A percentile compares a stretch with the other conserved stretches of the same genome.
These are phyloP conservation scores for Chanos chanos DNA, from an alignment of 2,797 vertebrate genomes.

Conservation along the genomic window DNA sequence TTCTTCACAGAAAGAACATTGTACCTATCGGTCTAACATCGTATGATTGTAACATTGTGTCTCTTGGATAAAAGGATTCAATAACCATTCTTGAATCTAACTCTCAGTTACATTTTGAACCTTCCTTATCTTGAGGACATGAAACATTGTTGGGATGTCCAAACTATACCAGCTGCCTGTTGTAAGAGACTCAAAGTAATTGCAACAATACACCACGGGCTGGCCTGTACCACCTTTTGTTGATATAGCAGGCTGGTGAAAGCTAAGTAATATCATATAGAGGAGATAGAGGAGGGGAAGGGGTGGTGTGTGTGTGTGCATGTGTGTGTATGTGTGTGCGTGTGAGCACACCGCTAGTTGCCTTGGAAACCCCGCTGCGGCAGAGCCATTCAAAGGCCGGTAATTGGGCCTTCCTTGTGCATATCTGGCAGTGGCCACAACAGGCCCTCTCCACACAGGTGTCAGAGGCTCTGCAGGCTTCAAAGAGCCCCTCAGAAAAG, in stretches of 20 bases:
- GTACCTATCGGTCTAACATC: no score
- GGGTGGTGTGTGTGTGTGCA: neutral
- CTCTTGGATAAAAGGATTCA: no score
- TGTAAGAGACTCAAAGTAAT: no score
- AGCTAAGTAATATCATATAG: conserved; percentile 63
- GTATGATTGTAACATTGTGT: no score
- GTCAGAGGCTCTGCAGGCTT: conserved; percentile 63
- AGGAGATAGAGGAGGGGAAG: conserved; percentile 33
- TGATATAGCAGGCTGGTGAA: conserved; percentile 66
- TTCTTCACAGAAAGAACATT: no score
- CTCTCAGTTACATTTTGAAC: no score
- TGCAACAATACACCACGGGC: conserved; percentile 47
- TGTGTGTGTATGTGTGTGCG: conserved; percentile 27
- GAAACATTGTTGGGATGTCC: no score
- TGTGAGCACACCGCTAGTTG: conserved; percentile 58
- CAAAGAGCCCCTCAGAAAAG: conserved; percentile 55
- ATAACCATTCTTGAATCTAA: no score
- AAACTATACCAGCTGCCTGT: no score
- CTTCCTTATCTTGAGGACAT: conserved; percentile 58
- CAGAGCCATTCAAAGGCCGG: conserved; percentile 66
- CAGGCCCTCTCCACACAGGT: conserved; percentile 49
- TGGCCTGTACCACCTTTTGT: conserved; percentile 53
- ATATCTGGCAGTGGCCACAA: conserved; percentile 59
- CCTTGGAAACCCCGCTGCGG: conserved; percentile 67
- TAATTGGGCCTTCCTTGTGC: conserved; percentile 77